Percentiles rank a stretch among this genome's conserved stretches.
Evolutionary conservation across 2,113 vertebrate species (phyloP).

Genomic region (Phoenicopterus ruber): DNA sequence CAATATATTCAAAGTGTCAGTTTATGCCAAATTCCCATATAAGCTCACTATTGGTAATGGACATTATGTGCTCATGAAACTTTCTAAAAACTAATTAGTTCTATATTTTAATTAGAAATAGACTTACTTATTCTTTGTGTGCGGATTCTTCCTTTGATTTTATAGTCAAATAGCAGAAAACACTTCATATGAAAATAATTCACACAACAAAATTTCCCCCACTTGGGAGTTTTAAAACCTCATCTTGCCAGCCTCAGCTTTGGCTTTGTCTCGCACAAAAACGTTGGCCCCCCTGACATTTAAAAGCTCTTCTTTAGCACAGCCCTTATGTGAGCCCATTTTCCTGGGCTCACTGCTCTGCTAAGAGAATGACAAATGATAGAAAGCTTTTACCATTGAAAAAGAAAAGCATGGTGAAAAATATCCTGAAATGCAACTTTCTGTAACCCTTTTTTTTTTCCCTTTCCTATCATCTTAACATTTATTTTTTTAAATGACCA

Average conservation of each 20-base stretch:
- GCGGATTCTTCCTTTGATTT: not conserved
- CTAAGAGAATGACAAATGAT: not conserved
- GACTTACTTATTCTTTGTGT: not conserved
- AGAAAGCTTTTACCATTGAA: not conserved
- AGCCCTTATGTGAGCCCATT: not conserved
- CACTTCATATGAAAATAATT: not conserved
- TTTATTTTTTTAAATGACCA: not conserved
- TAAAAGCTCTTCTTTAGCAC: not conserved
- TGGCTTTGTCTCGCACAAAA: not conserved
- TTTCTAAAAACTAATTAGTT: not conserved
- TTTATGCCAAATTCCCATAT: not conserved
- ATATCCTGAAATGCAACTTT: not conserved
- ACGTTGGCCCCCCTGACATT: not conserved
- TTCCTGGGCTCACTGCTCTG: not conserved
- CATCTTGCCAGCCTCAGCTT: not conserved
- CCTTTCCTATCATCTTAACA: not conserved
- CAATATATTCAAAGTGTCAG: not conserved
- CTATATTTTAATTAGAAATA: not conserved
- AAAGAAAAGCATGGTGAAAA: not conserved
- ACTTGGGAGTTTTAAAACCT: not conserved
- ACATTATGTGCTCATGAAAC: not conserved
- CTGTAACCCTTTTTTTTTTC: not conserved
- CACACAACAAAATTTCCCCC: not conserved
- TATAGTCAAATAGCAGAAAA: not conserved
- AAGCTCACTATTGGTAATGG: not conserved